Conservation (phyloP, 1,140 invertebrate genomes). For the Microvelia longipes region DNA sequence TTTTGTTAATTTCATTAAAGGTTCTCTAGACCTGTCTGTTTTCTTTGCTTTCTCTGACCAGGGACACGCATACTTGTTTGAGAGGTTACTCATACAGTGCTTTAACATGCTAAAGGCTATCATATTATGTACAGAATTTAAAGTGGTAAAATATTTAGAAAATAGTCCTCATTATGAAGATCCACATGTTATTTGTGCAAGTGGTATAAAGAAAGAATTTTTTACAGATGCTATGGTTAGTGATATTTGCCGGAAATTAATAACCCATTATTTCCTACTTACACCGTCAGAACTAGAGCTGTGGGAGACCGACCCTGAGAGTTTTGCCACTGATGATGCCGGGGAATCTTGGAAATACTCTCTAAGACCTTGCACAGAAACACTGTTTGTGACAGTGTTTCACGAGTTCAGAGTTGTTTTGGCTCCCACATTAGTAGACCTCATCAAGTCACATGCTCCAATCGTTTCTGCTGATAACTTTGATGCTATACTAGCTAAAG, state of each 20-base stretch:
- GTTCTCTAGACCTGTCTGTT: slow-evolving; percentile 62
- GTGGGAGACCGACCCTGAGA: slow-evolving; percentile 85
- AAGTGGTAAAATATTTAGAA: too few species aligned
- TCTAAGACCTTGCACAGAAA: slow-evolving; percentile 72
- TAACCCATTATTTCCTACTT: slow-evolving; percentile 76
- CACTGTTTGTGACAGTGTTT: slow-evolving; percentile 67
- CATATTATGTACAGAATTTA: slow-evolving; percentile 58
- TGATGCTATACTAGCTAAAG: slow-evolving; percentile 64
- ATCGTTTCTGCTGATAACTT: slow-evolving; percentile 51
- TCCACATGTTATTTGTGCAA: too few species aligned
- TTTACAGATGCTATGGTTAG: slow-evolving; percentile 50
- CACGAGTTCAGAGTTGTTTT: slow-evolving; percentile 57
- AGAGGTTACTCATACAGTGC: slow-evolving; percentile 72
- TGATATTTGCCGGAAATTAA: slow-evolving; percentile 67
- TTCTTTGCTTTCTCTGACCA: slow-evolving; percentile 73
- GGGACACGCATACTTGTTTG: slow-evolving; percentile 57
- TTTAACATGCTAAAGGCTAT: slow-evolving; percentile 78
- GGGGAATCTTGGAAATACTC: slow-evolving; percentile 87
- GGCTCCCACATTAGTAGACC: slow-evolving; percentile 50
- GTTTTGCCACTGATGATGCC: slow-evolving; percentile 57
- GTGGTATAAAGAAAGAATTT: slow-evolving; percentile 33
- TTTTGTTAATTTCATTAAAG: slow-evolving; percentile 60
- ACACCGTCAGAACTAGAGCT: slow-evolving; percentile 64
- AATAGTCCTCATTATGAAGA: too few species aligned
- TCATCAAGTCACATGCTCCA: slow-evolving; percentile 45